Evolutionary conservation across 92 coral and sea anemone species (phyloP).

Genomic region (Parazoanthus swiftii): DNA sequence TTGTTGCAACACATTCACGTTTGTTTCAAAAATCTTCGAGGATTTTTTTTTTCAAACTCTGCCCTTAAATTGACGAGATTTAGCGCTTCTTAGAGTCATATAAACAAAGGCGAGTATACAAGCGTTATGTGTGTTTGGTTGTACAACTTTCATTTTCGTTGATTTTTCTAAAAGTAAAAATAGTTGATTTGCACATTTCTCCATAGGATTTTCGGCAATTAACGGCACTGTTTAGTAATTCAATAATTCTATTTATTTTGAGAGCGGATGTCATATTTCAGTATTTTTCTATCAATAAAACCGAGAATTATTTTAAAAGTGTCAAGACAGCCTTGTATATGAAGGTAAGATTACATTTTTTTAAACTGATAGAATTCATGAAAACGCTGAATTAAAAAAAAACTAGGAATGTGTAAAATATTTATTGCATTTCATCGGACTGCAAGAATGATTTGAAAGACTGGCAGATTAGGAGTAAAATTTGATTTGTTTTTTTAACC

Average conservation of each 20-base stretch:
- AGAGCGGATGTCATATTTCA: not conserved
- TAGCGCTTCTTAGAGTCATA: not conserved
- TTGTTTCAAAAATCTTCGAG: too few relatives aligned
- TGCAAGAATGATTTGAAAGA: not conserved
- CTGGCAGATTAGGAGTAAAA: not conserved
- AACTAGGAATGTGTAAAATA: not conserved
- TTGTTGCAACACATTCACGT: not conserved
- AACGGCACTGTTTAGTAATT: too few relatives aligned
- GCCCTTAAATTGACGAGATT: not conserved
- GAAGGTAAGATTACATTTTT: not conserved
- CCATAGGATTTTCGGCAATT: not conserved
- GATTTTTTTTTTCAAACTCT: not conserved
- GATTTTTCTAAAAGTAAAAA: too few relatives aligned
- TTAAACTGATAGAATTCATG: too few relatives aligned
- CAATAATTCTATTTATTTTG: conserved; percentile 12
- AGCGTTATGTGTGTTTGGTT: too few relatives aligned
- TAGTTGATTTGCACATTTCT: not conserved
- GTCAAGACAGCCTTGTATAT: not conserved
- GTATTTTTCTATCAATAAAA: not conserved
- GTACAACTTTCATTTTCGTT: too few relatives aligned
- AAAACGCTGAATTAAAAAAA: not conserved
- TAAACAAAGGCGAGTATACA: not conserved
- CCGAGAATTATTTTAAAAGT: not conserved
- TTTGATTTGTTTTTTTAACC: not conserved
- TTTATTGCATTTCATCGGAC: not conserved